Percentiles rank a stretch among this genome's conserved stretches.
Conservation (phyloP, 2,113 vertebrate species). For the Macrotis lagotis region DNA sequence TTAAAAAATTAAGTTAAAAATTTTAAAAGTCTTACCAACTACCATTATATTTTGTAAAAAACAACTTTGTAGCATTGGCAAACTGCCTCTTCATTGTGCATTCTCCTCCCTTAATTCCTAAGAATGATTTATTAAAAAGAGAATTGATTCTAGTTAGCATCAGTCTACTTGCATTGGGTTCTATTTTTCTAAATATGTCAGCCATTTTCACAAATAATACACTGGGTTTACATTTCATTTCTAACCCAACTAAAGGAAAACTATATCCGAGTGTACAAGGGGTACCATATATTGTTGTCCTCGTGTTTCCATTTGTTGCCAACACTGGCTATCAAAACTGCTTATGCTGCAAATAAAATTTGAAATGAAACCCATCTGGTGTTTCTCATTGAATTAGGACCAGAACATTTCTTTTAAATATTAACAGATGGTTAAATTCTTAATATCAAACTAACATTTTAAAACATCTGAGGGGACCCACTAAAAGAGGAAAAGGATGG, state of each 20-base stretch:
- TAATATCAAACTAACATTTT: conserved; percentile 75
- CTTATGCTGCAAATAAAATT: conserved; percentile 79
- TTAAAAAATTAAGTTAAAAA: not conserved
- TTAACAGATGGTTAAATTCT: conserved; percentile 77
- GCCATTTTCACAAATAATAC: not conserved
- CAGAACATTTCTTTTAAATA: conserved; percentile 80
- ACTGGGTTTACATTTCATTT: conserved; percentile 30
- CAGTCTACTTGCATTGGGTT: not conserved
- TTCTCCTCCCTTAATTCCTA: conserved; percentile 22
- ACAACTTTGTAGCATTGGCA: not conserved
- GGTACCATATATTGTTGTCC: conserved; percentile 59
- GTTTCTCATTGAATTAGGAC: conserved; percentile 80
- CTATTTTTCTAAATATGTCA: not conserved
- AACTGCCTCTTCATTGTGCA: not conserved
- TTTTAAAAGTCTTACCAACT: not conserved
- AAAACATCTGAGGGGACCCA: conserved; percentile 72
- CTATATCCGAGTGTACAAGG: conserved; percentile 33
- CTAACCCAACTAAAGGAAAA: not conserved
- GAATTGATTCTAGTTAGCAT: conserved; percentile 44
- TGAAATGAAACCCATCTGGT: conserved; percentile 79
- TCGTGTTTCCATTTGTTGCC: conserved; percentile 59
- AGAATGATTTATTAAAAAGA: conserved; percentile 46
- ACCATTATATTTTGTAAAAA: conserved; percentile 1
- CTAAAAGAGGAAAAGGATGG: conserved; percentile 61
- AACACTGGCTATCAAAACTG: conserved; percentile 76